A percentile compares a stretch with the other conserved stretches of the same genome.
Evolutionary conservation across 2,113 vertebrate genomes (phyloP).

Genomic region (Alligator mississippiensis): DNA sequence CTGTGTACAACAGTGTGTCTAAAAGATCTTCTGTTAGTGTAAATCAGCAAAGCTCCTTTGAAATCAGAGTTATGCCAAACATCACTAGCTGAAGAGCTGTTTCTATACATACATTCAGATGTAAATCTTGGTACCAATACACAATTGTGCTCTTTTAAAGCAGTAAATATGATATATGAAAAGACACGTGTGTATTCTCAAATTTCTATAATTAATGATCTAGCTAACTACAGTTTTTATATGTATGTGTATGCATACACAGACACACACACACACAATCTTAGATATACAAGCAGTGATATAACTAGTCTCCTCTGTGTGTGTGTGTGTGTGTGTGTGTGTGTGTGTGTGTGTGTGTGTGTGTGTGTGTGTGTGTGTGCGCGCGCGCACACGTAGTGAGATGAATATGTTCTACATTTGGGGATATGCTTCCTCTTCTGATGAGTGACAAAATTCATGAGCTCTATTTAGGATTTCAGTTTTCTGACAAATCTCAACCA

Average conservation of each 20-base stretch:
- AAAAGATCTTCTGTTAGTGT: not conserved
- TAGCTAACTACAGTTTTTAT: not conserved
- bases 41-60: not conserved
- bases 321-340: no score
- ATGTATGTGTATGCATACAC: not conserved
- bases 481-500: not conserved
- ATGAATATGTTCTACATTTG: not conserved
- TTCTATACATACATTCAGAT: not conserved
- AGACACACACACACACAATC: not conserved
- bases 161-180: not conserved
- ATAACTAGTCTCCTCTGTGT: no score
- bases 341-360: no score
- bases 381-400: not conserved
- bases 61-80: fast-evolving
- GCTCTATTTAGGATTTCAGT: not conserved
- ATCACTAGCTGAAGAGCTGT: not conserved
- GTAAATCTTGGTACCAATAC: not conserved
- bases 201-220: not conserved
- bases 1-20: not conserved
- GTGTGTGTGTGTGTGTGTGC: no score
- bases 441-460: slow-evolving; percentile 27
- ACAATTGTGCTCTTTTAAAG: not conserved
- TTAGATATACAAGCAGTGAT: no score
- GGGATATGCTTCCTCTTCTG: not conserved
- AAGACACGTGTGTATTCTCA: not conserved